A percentile compares a stretch with the other conserved stretches of the same genome.
These are phyloP conservation scores for Koerneria pararmatus DNA, from an alignment of 2,888 invertebrate species.

Conservation along the genomic window DNA sequence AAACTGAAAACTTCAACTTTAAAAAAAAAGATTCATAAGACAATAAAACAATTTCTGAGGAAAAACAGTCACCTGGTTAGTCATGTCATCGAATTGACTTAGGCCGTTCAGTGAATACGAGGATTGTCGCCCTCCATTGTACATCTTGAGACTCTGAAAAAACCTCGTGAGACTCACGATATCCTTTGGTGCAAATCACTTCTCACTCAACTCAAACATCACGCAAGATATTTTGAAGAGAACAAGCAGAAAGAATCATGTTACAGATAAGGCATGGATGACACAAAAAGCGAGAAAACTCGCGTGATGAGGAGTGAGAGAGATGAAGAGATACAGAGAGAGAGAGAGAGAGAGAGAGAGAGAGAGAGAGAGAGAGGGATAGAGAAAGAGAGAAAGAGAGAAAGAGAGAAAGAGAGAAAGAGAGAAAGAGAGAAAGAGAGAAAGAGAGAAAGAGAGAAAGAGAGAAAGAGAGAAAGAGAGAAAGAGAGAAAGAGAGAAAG, in stretches of 20 bases:
- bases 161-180: too few relatives aligned
- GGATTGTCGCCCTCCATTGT: too few relatives aligned
- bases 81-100: too few relatives aligned
- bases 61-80: too few relatives aligned
- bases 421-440: neutral
- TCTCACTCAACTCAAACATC: too few relatives aligned
- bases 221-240: neutral
- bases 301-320: conserved; percentile 9
- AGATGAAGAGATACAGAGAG: neutral
- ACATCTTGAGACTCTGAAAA: too few relatives aligned
- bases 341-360: neutral
- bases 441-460: neutral
- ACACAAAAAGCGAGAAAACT: neutral
- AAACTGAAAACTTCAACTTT: too few relatives aligned
- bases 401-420: neutral
- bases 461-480: neutral
- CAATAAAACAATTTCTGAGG: too few relatives aligned
- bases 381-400: neutral
- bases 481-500: neutral
- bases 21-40: too few relatives aligned
- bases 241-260: conserved; percentile 9
- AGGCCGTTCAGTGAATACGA: too few relatives aligned
- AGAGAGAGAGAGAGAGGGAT: neutral
- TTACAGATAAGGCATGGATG: conserved; percentile 3
- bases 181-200: too few relatives aligned